phyloP scores from a whole-genome alignment of 1,140 invertebrate species.

The Stratiolaelaps scimitus region DNA sequence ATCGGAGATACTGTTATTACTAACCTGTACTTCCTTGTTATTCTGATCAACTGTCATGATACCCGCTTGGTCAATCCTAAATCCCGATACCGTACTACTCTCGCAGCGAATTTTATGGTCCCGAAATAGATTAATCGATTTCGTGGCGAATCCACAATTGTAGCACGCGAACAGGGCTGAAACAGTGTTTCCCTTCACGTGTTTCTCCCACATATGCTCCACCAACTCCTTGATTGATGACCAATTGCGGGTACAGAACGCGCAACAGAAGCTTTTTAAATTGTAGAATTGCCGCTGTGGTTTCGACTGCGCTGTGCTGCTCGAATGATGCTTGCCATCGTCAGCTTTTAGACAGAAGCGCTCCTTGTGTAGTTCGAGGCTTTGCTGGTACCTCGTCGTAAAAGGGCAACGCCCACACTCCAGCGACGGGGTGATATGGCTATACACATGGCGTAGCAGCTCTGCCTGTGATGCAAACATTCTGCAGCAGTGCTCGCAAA shows the following conservation, averaged over 20 bases:
- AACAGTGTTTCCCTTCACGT: not conserved
- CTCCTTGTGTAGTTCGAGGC: not conserved
- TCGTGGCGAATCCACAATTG: slow-evolving; percentile 13
- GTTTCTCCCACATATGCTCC: not conserved
- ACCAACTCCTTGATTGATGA: not conserved
- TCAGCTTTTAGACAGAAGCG: not conserved
- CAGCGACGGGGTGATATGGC: not conserved
- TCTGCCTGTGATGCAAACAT: slow-evolving; percentile 7
- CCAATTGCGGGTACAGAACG: not conserved
- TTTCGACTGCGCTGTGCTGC: not conserved
- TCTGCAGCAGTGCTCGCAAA: slow-evolving; percentile 11
- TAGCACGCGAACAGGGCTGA: not conserved
- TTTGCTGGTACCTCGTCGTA: not conserved
- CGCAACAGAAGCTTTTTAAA: not conserved
- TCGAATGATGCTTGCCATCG: not conserved
- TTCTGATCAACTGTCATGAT: slow-evolving; percentile 16
- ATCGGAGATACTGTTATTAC: not conserved
- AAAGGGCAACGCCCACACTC: not conserved
- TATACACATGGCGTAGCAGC: not conserved
- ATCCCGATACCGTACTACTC: not conserved
- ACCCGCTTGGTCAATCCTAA: not conserved
- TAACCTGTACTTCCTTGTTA: not conserved
- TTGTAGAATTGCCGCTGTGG: not conserved
- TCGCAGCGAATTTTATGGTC: slow-evolving; percentile 4
- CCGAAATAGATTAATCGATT: not conserved